Evolutionary conservation across 2,888 invertebrate species (phyloP), one percentile per base, ranked within the genome.

Genomic region (Apocheima hispidaria): DNA sequence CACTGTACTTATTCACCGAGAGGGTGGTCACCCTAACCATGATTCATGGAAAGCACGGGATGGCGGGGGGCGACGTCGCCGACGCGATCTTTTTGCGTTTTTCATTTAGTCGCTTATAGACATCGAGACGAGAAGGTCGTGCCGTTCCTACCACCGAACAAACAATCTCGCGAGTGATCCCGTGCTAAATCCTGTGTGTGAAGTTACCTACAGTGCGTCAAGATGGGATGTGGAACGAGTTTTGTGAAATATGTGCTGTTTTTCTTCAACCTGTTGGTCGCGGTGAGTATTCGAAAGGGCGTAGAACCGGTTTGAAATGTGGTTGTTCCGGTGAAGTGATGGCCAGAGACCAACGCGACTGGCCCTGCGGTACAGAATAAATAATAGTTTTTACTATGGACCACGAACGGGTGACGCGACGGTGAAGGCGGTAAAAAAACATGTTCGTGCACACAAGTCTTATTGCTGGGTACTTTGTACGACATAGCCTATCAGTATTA

Each of bases 191-290:
- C 86, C 77, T 86, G 88, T 86, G 87, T 87, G 70, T 53, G 52
- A 56, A 60, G 49, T 48, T 60, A 56, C 54, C 49, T 63, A 60
- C 65, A 76, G 86, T 85, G 85, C 63, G 70, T 82, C 84, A 93
- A 89, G 81, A 95, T 95, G 95, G 94, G 94, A 92, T 95, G 95
- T 88, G 96, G 95, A 83, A 95, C 95, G 90, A 94, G 95, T 87
- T 94, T 95, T 90, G 94, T 96, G 84, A 97, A 97, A 93, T 96
- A 96, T 88, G 93, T 97, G 77, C 94, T 97, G 78, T 97, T 97
- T 86, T 93, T 96, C 87, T 96, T 96, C 92, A 97, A 97, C 84
- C 89, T 96, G 73, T 74, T 96, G 65, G 96, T 96, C 79, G 95
- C 95, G 94, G 96, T 96, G 89, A 96, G 96, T 96, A 82, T 70